phyloP scores from a whole-genome alignment of 2,888 invertebrate genomes.

The Trichogramma dendrolimi region DNA sequence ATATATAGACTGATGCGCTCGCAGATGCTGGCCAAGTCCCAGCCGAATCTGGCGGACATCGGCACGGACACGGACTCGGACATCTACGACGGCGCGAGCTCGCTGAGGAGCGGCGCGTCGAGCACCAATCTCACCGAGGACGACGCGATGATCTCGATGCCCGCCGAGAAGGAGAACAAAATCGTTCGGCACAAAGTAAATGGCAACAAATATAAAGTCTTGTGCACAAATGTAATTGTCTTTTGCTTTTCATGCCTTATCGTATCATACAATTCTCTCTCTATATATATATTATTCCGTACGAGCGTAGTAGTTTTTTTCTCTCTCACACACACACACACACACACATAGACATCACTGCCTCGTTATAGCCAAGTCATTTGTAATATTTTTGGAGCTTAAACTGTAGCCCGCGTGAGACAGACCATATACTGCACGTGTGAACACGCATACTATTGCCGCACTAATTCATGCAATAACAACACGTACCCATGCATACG shows the following conservation, averaged over 20 bases:
- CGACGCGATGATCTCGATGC: constrained; percentile 27
- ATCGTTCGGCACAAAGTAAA: constrained; percentile 43
- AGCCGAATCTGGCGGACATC: constrained; percentile 51
- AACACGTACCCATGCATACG: too few species aligned
- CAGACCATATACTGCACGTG: too few species aligned
- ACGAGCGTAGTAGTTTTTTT: too few species aligned
- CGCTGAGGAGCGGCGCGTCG: constrained; percentile 45
- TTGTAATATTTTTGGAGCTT: too few species aligned
- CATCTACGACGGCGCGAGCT: constrained; percentile 45
- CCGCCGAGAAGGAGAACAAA: constrained; percentile 40
- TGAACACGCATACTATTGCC: too few species aligned
- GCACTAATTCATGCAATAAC: too few species aligned
- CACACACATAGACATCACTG: too few species aligned
- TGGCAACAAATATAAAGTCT: not conserved
- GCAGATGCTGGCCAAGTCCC: constrained; percentile 51
- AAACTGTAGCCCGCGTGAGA: too few species aligned
- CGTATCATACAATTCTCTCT: too few species aligned
- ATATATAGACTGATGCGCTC: constrained; percentile 49
- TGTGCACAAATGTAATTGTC: not conserved
- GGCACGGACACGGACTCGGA: constrained; percentile 48
- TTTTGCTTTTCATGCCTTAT: not conserved
- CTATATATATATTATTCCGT: too few species aligned
- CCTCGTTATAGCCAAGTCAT: too few species aligned
- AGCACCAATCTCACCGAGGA: constrained; percentile 46
- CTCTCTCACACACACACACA: too few species aligned